Conservation (phyloP, 2,113 vertebrate species). For the Sialia sialis region DNA sequence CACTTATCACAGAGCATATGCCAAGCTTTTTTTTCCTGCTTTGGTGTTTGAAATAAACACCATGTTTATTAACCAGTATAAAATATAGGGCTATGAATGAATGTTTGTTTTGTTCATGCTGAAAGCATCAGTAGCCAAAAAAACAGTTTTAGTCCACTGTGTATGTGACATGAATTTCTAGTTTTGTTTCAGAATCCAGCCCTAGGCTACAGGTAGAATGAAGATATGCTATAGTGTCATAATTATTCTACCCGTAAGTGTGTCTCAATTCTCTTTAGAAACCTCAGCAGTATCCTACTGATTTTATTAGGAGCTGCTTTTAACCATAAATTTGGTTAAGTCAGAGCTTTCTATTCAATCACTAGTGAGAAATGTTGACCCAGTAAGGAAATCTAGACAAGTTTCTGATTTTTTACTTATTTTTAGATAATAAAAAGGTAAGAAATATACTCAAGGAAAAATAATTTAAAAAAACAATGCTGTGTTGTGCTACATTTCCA, state of each 20-base stretch:
- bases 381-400: background rate
- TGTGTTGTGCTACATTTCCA: background rate
- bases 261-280: background rate
- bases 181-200: background rate
- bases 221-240: background rate
- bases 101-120: background rate
- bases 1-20: background rate
- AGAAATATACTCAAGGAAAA: background rate
- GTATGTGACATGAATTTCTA: background rate
- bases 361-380: background rate
- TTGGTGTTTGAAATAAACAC: background rate
- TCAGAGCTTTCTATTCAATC: background rate
- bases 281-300: background rate
- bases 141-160: fast-evolving
- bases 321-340: background rate
- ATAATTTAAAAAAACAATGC: background rate
- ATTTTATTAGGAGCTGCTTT: background rate
- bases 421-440: background rate
- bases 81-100: background rate
- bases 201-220: background rate
- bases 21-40: background rate
- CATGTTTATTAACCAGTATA: background rate
- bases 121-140: background rate
- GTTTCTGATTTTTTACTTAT: background rate
- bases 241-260: background rate